Evolutionary conservation across 2,888 invertebrate genomes (phyloP), one percentile per base, ranked within the genome.

Genomic region (Stramonita haemastoma): DNA sequence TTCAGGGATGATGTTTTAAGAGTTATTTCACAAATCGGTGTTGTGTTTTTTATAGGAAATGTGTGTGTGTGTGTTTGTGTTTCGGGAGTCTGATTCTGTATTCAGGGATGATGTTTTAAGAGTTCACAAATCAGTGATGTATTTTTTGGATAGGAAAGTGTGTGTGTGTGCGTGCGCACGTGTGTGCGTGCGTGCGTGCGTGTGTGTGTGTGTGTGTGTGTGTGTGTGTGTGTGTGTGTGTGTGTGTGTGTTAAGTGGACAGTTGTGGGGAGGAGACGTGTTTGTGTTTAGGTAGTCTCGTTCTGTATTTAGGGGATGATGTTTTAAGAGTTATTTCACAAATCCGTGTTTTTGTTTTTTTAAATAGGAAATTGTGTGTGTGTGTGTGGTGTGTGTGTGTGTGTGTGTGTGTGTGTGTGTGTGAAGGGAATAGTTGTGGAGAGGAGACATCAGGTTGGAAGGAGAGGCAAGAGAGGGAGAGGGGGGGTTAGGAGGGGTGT

Each of bases 221-320:
- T 81, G 32, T 81, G 81, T 81, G 8, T 81, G 81, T 81, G 32
- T n/a, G 81, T 81, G 32, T 81, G 81, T n/a, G 32, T 81, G 81
- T 81, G 32, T 81, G 81, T 81, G 32, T 81, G 81, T 81, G 32
- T 81, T 57, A 17, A 8, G 57, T 57, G 60, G 15, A 15, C 1
- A 22, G 15, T n/a, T 84, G 46, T 84, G 84, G 46, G 46, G 46
- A 46, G 2, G 46, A 46, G 46, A 46, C 46, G 8, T 2, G 46
- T 46, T 46, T 84, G 36, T 84, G 84, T 32, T 11, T n/a, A 26
- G 22, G 77, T n/a, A n/a, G n/a, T n/a, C n/a, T n/a, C n/a, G n/a
- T n/a, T n/a, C n/a, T n/a, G n/a, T n/a, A n/a, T n/a, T n/a, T n/a
- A n/a, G n/a, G n/a, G n/a, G n/a, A n/a, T n/a, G n/a, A n/a, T n/a